Conservation (phyloP, 2,888 invertebrate genomes). For the Apotomis capreana region DNA sequence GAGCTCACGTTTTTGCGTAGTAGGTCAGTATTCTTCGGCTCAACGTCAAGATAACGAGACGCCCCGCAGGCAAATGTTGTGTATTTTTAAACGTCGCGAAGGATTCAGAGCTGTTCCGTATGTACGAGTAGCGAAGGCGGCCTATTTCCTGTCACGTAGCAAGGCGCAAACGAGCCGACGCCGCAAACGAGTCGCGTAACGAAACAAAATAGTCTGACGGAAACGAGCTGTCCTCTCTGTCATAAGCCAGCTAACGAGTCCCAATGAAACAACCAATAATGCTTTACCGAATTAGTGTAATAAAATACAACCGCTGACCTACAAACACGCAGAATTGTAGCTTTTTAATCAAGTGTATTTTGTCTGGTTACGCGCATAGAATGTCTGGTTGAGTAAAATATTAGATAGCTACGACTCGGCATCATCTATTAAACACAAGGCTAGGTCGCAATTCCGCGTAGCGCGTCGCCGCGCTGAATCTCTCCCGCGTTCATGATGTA, state of each 20-base stretch:
- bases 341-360: conserved; percentile 3
- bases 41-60: background rate
- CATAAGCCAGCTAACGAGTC: conserved; percentile 40
- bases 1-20: background rate
- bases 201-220: conserved; percentile 44
- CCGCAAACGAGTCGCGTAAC: conserved; percentile 57
- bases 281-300: conserved; percentile 22
- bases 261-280: conserved; percentile 33
- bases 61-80: conserved; percentile 4
- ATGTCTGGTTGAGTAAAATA: conserved; percentile 9
- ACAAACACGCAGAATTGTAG: background rate
- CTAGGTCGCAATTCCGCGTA: conserved; percentile 10
- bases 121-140: conserved; percentile 48
- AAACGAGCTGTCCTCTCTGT: conserved; percentile 40
- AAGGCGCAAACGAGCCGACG: conserved; percentile 59
- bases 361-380: background rate
- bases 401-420: conserved; percentile 4
- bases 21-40: conserved; percentile 1
- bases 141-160: conserved; percentile 67
- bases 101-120: conserved; percentile 18
- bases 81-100: conserved; percentile 28
- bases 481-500: conserved; percentile 18
- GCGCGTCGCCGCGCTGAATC: conserved; percentile 18
- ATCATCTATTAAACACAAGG: conserved; percentile 5
- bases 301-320: conserved; percentile 10